Evolutionary conservation across 2,113 vertebrate species (phyloP).

Genomic region (Cyphomyrus plagiostoma): DNA sequence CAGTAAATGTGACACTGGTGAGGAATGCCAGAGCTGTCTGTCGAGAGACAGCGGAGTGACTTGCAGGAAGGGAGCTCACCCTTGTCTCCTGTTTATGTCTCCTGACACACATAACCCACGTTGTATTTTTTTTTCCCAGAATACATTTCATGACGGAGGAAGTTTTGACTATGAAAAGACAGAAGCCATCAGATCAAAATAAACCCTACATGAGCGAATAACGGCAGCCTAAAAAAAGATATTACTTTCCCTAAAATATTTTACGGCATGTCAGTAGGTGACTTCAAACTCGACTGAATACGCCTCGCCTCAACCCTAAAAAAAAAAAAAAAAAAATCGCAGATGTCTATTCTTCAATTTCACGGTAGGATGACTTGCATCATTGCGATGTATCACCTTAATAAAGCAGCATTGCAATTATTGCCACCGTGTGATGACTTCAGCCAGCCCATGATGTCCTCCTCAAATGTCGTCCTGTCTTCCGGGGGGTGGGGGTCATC

Average conservation of each 20-base stretch:
- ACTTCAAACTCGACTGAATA: constrained; percentile 33
- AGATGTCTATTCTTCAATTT: constrained; percentile 68
- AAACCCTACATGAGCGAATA: not conserved
- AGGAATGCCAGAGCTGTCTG: not conserved
- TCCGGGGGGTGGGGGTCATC: not conserved
- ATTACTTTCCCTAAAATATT: not conserved
- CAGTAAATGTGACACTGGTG: not conserved
- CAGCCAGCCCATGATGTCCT: constrained; percentile 22
- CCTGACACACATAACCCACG: not conserved
- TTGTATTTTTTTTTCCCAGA: not conserved
- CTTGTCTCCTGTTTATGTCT: not conserved
- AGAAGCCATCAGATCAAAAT: not conserved
- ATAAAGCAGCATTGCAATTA: constrained; percentile 64
- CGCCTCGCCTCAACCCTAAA: constrained; percentile 46
- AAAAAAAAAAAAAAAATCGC: constrained; percentile 20
- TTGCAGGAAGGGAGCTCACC: not conserved
- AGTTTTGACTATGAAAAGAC: not conserved
- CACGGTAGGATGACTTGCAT: constrained; percentile 57
- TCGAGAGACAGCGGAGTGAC: not conserved
- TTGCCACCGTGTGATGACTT: constrained; percentile 30
- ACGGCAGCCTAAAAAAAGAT: not conserved
- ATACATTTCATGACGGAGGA: not conserved
- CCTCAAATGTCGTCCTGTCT: constrained; percentile 15
- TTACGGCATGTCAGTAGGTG: constrained; percentile 37
- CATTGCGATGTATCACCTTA: constrained; percentile 55